Percentiles rank a stretch among this genome's conserved stretches.
phyloP scores from a whole-genome alignment of 30 jellyfish, hydroid and myxozoan genomes.

The Nemopilema nomurai region DNA sequence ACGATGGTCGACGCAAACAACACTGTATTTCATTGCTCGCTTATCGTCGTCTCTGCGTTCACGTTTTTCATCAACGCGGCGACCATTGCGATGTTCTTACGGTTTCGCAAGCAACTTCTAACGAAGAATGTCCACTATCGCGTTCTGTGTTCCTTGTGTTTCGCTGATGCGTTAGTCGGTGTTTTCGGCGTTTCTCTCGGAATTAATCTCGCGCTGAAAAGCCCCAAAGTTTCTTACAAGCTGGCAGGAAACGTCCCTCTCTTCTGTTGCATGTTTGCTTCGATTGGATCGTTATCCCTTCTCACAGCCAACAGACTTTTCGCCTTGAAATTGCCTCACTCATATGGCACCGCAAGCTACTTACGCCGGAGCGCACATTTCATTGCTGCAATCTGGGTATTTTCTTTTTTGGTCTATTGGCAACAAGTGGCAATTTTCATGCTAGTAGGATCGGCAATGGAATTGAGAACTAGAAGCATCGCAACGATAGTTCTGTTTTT shows the following conservation, averaged over 20 bases:
- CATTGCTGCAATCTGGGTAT: conserved; percentile 7
- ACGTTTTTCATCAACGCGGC: background rate
- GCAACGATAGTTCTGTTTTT: background rate
- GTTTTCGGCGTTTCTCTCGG: conserved; percentile 28
- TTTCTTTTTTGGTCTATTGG: background rate
- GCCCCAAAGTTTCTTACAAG: conserved; percentile 2
- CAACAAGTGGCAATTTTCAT: conserved; percentile 23
- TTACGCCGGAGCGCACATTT: background rate
- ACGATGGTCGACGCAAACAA: background rate
- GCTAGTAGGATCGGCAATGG: background rate
- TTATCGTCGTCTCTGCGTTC: conserved; percentile 4
- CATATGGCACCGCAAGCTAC: conserved; percentile 10
- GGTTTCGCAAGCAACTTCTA: conserved; percentile 23
- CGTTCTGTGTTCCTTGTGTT: conserved; percentile 23
- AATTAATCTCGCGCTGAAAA: background rate
- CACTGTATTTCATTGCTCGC: conserved; percentile 2
- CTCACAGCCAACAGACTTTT: conserved; percentile 43
- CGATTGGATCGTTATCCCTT: conserved; percentile 18
- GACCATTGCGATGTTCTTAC: conserved; percentile 18
- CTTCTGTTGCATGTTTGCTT: conserved; percentile 40
- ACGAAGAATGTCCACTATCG: conserved; percentile 11
- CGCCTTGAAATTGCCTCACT: conserved; percentile 17
- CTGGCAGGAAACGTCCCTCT: conserved; percentile 49
- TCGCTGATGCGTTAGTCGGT: conserved; percentile 37
- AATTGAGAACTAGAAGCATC: conserved; percentile 16